These are phyloP conservation scores for Notodonta dromedarius DNA, from an alignment of 2,888 invertebrate genomes.

Conservation along the genomic window DNA sequence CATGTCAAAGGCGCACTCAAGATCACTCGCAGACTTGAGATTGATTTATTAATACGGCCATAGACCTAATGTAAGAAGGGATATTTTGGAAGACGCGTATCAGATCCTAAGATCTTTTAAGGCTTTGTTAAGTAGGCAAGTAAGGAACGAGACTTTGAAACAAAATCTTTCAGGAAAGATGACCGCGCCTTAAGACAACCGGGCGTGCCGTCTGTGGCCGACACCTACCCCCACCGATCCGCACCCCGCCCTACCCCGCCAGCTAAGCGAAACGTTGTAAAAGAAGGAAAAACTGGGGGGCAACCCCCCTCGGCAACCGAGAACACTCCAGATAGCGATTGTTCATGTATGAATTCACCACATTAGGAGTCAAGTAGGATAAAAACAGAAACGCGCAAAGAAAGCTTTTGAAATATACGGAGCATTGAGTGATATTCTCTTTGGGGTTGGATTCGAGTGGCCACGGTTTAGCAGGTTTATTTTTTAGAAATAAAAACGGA, in stretches of 20 bases:
- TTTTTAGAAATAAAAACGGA: slow-evolving; percentile 40
- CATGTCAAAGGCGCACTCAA: too few species aligned
- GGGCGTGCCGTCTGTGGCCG: slow-evolving; percentile 41
- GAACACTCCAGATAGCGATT: slow-evolving; percentile 76
- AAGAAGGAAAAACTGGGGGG: slow-evolving; percentile 56
- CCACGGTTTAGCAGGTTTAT: slow-evolving; percentile 49
- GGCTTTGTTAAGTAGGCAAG: too few species aligned
- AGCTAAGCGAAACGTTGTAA: slow-evolving; percentile 60
- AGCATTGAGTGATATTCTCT: slow-evolving; percentile 73
- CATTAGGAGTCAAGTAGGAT: slow-evolving; percentile 87
- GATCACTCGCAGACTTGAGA: too few species aligned
- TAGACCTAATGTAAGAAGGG: background rate
- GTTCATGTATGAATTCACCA: slow-evolving; percentile 90
- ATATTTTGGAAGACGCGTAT: background rate
- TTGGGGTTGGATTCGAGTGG: slow-evolving; percentile 42
- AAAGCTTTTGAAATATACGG: slow-evolving; percentile 77
- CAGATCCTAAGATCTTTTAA: too few species aligned
- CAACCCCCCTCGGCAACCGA: slow-evolving; percentile 39
- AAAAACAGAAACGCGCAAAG: slow-evolving; percentile 77
- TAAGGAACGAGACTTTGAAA: too few species aligned
- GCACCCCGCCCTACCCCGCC: slow-evolving; percentile 44
- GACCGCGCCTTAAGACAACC: slow-evolving; percentile 49
- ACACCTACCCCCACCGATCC: slow-evolving; percentile 36
- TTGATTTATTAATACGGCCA: too few species aligned
- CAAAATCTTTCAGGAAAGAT: slow-evolving; percentile 20